phyloP scores from a whole-genome alignment of 2,113 vertebrate species.

The Pseudorasbora parva region DNA sequence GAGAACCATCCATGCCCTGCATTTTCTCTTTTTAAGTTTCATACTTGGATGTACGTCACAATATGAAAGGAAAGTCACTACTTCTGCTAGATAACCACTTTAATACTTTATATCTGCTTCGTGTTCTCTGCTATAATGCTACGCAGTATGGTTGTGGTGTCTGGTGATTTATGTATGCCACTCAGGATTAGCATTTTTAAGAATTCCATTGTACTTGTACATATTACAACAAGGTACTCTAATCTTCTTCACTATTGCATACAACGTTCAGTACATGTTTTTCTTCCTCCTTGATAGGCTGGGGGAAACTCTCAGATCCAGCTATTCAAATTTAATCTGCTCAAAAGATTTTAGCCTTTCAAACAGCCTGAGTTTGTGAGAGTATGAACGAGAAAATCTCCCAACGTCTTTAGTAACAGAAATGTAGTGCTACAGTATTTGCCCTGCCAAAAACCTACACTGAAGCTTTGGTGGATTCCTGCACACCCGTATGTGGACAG shows the following conservation, averaged over 20 bases:
- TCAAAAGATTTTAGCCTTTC: not conserved
- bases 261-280: not conserved
- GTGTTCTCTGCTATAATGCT: not conserved
- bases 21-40: not conserved
- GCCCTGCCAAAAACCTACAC: not conserved
- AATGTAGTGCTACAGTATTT: not conserved
- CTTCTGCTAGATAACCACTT: not conserved
- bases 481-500: not conserved
- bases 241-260: not conserved
- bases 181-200: not conserved
- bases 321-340: not conserved
- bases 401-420: not conserved
- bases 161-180: not conserved
- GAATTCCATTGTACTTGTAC: not conserved
- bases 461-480: not conserved
- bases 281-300: not conserved
- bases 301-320: not conserved
- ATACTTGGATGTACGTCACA: not conserved
- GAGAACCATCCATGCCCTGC: not conserved
- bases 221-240: not conserved
- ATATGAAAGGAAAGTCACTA: not conserved
- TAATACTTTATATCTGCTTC: not conserved
- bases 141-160: not conserved
- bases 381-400: not conserved
- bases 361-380: not conserved